These are phyloP conservation scores for Cryptocheilus praepositus DNA, from an alignment of 2,888 invertebrate species.

Conservation along the genomic window DNA sequence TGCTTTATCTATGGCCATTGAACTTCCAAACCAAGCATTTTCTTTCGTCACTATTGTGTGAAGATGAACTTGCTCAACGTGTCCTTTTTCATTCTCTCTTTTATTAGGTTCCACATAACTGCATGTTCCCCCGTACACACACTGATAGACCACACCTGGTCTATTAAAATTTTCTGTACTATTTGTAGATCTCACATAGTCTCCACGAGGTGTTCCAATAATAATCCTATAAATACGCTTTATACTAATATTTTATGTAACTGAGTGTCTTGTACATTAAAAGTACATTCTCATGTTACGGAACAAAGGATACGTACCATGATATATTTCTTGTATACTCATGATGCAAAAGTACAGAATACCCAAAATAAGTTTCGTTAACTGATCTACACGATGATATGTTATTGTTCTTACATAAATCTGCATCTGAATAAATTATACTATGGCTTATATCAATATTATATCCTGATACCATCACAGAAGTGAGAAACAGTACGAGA, in stretches of 20 bases:
- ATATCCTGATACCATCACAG: slow-evolving; percentile 41
- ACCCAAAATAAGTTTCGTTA: slow-evolving; percentile 56
- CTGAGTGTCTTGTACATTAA: background rate
- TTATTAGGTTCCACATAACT: slow-evolving; percentile 37
- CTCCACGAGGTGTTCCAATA: slow-evolving; percentile 77
- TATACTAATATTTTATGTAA: background rate
- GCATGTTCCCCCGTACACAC: slow-evolving; percentile 55
- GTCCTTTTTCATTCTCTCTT: slow-evolving; percentile 33
- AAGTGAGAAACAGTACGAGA: slow-evolving; percentile 15
- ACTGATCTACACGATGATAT: background rate
- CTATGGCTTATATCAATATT: slow-evolving; percentile 54
- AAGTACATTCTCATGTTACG: too few relatives aligned
- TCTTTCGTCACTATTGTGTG: slow-evolving; percentile 66
- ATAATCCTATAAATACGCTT: slow-evolving; percentile 71
- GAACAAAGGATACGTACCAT: slow-evolving; percentile 32
- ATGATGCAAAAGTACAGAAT: slow-evolving; percentile 50
- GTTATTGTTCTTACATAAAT: background rate
- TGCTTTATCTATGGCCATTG: slow-evolving; percentile 74
- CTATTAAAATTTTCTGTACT: slow-evolving; percentile 67
- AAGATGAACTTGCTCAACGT: slow-evolving; percentile 26
- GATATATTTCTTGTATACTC: slow-evolving; percentile 19
- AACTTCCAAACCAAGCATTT: slow-evolving; percentile 76
- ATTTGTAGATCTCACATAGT: slow-evolving; percentile 68
- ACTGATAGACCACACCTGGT: slow-evolving; percentile 78
- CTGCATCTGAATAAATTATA: slow-evolving; percentile 35